A percentile compares a stretch with the other conserved stretches of the same genome.
Conservation (phyloP, 2,888 invertebrate genomes). For the Perithous albicinctus region DNA sequence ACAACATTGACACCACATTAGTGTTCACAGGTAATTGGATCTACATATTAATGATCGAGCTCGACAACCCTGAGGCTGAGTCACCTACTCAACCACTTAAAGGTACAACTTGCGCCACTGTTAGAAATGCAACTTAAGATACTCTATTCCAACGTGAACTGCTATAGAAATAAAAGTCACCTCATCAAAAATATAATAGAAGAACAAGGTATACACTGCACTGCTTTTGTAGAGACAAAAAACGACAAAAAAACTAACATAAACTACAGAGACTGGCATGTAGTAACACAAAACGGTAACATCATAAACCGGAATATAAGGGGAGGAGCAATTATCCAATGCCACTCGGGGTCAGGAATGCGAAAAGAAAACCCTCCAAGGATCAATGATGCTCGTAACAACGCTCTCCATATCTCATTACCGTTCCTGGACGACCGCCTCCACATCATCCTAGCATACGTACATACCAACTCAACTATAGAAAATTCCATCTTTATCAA, state of each 20-base stretch:
- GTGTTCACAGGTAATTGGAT: conserved; percentile 3
- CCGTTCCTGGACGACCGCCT: conserved; percentile 1
- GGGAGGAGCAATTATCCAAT: too few species aligned
- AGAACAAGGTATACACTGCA: background rate
- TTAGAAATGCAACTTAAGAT: conserved; percentile 2
- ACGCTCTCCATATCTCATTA: background rate
- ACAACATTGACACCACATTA: background rate
- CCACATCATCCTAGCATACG: conserved; percentile 3
- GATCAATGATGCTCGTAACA: background rate
- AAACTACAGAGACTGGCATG: background rate
- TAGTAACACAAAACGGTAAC: background rate
- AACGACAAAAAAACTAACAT: background rate
- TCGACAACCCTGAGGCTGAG: background rate
- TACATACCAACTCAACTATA: background rate
- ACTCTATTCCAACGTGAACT: background rate
- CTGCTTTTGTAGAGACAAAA: conserved; percentile 1
- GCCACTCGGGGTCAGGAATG: too few species aligned
- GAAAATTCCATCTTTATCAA: too few species aligned
- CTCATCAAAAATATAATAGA: conserved; percentile 9
- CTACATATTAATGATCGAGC: background rate
- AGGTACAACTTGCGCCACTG: background rate
- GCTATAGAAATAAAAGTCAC: conserved; percentile 9
- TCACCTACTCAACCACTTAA: background rate
- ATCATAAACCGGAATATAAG: too few species aligned
- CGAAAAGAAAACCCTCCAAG: too few species aligned